A percentile compares a stretch with the other conserved stretches of the same genome.
These are phyloP conservation scores for Forbesichthys agassizii DNA, from an alignment of 2,113 vertebrate species.

Conservation along the genomic window DNA sequence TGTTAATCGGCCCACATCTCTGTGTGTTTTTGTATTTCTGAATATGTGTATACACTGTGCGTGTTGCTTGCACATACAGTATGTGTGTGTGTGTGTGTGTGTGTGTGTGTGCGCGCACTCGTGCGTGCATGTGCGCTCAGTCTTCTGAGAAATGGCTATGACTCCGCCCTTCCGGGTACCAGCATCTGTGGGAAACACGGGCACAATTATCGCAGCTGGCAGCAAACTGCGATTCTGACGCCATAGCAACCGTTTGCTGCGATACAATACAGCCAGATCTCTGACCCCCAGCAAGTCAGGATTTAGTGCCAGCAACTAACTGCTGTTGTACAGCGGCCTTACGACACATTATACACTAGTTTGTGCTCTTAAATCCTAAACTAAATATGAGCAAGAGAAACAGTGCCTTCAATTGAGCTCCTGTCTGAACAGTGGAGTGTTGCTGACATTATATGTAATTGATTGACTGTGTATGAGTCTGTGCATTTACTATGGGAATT, in stretches of 20 bases:
- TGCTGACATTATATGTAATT: not conserved
- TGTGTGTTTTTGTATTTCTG: too few species aligned
- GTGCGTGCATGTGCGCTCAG: not conserved
- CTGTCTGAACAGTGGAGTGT: too few species aligned
- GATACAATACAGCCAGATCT: conserved; percentile 34
- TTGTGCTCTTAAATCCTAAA: not conserved
- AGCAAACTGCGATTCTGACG: conserved; percentile 42
- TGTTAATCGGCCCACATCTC: too few species aligned
- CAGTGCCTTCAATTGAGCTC: too few species aligned
- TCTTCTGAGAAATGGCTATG: conserved; percentile 37
- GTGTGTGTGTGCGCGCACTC: not conserved
- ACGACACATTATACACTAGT: not conserved
- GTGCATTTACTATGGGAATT: conserved; percentile 1
- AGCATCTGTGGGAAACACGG: conserved; percentile 46
- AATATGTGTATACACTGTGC: too few species aligned
- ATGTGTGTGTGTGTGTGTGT: conserved; percentile 6
- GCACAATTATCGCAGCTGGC: conserved; percentile 49
- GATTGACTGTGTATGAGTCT: conserved; percentile 6
- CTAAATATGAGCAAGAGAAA: not conserved
- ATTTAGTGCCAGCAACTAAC: conserved; percentile 27
- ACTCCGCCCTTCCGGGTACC: conserved; percentile 39
- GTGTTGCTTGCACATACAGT: too few species aligned
- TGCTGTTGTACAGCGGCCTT: conserved; percentile 20
- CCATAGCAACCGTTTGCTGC: conserved; percentile 51
- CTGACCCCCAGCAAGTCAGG: conserved; percentile 35